These are phyloP conservation scores for Agelas oroides DNA, from an alignment of 37 sponge, comb jelly and placozoan genomes.

Conservation along the genomic window DNA sequence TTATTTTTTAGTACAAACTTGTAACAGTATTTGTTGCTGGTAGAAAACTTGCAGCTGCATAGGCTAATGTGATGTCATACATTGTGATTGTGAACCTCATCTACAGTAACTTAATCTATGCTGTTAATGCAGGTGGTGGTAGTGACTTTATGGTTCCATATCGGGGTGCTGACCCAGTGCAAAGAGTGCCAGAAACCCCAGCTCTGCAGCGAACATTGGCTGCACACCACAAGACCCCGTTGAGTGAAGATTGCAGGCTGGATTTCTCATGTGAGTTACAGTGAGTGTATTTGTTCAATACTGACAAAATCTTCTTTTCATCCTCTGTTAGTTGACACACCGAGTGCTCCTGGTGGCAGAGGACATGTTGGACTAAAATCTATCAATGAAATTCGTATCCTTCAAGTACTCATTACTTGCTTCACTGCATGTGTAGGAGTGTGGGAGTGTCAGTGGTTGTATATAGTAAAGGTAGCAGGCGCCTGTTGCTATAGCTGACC, in stretches of 20 bases:
- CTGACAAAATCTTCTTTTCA: background rate
- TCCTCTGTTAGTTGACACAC: conserved; percentile 63
- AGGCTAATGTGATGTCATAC: no score
- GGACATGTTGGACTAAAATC: conserved; percentile 54
- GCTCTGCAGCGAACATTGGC: background rate
- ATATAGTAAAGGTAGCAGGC: no score
- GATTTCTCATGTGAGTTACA: conserved; percentile 59
- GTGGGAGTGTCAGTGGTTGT: no score
- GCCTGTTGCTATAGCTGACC: no score
- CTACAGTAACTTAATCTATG: no score
- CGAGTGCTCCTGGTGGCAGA: conserved; percentile 31
- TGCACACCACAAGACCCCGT: conserved; percentile 6
- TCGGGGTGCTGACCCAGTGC: background rate
- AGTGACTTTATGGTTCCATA: no score
- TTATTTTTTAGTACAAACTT: no score
- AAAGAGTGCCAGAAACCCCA: conserved; percentile 73
- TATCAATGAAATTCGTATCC: conserved; percentile 83
- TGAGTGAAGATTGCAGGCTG: conserved; percentile 48
- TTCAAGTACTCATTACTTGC: background rate
- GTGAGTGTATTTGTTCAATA: background rate
- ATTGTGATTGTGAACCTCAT: no score
- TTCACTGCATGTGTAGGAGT: background rate
- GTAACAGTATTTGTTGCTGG: no score
- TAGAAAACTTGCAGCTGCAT: no score
- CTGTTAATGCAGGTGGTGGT: no score